Base-by-base conservation (phyloP, 1,140 invertebrate genomes). In the Apis dorsata region DNA sequence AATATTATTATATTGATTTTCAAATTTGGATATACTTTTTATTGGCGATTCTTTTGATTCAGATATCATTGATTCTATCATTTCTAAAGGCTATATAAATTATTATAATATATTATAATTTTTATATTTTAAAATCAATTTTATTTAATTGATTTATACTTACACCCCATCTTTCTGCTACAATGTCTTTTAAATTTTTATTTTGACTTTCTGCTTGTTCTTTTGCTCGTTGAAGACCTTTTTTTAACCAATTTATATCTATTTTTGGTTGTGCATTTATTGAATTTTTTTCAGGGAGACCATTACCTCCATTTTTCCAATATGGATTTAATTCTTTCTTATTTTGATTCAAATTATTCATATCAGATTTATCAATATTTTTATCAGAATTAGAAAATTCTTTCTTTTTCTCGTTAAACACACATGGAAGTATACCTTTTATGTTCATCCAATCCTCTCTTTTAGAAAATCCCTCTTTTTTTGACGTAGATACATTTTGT, bases 271-370 rank as follows among this genome's bases (percentile, higher is more conserved):
- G 11, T 60, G 55, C 4, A 51, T 69, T 86, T 68, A 72, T 88
- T 55, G 24, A 84, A 51, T 85, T 88, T 65, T 76, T 71, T 79
- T 85, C 66, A 72, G 92, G 98, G 76, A 99, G 91, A 21, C 98
- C 98, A 69, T 94, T 96, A 17, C 98, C 98, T 79, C 97, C 97
- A 93, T 97, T 94, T 95, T 97, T 98, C 97, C 98, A 99, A 92
- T 98, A 97, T 2, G 98, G 98, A 95, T 99, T 99, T 69, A 98
- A 93, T 94, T 99, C 98, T 89, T 95, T 94, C 5, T 90, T 92
- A 90, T 96, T 96, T 84, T 96, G 96, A 5, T 96, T 96, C 62
- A 96, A 96, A 95, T 97, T 94, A 88, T 96, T 90, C 53, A 93
- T 85, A 55, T 92, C 89, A 44, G 62, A 96, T 21, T 94, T 94